Percentiles rank a stretch among this genome's conserved stretches.
These are phyloP conservation scores for Chamaetylas fuelleborni DNA, from an alignment of 2,113 vertebrate species.

Conservation along the genomic window DNA sequence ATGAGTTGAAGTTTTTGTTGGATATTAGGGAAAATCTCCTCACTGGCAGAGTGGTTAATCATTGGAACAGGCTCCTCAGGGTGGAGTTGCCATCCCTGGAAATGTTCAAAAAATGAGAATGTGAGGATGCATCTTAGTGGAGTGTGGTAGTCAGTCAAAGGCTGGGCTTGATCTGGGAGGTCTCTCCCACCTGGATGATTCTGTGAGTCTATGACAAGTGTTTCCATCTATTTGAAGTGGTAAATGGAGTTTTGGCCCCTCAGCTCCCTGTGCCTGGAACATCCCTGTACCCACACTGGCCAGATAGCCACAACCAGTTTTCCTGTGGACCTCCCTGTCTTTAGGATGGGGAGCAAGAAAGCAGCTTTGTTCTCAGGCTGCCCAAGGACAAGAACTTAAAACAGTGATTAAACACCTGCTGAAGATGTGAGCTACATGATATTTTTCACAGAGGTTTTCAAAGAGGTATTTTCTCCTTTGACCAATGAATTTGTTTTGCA, in stretches of 20 bases:
- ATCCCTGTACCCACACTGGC: not conserved
- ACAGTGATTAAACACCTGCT: too few species aligned
- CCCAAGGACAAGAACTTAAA: too few species aligned
- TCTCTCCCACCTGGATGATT: not conserved
- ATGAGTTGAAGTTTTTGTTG: not conserved
- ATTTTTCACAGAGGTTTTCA: too few species aligned
- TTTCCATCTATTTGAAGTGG: not conserved
- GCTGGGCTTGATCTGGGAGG: not conserved
- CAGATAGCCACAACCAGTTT: not conserved
- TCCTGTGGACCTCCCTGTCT: not conserved
- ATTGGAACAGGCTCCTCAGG: not conserved
- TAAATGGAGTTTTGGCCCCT: not conserved
- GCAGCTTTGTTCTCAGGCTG: too few species aligned
- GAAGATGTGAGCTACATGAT: too few species aligned
- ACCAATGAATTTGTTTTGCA: too few species aligned
- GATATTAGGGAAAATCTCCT: not conserved
- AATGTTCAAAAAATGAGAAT: rapidly evolving
- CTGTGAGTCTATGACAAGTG: not conserved
- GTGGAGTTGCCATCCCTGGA: not conserved
- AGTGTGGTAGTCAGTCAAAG: not conserved
- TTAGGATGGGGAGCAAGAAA: too few species aligned
- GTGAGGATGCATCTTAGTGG: not conserved
- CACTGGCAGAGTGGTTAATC: not conserved
- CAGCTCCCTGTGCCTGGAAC: not conserved
- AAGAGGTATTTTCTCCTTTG: too few species aligned